phyloP scores from a whole-genome alignment of 1,140 invertebrate genomes.

The Cyclargus thomasi region DNA sequence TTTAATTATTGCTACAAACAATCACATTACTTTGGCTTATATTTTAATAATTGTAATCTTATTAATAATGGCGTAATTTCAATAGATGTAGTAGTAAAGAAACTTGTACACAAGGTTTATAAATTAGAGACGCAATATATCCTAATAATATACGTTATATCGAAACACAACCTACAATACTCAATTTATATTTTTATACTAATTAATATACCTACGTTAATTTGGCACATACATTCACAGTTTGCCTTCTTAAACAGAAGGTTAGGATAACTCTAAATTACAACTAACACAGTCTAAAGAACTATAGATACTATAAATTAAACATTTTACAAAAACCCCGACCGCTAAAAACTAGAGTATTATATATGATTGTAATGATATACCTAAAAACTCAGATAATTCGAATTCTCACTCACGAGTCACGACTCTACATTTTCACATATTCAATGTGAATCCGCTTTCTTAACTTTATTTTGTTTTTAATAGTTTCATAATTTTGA shows the following conservation, averaged over 20 bases:
- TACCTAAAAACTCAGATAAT: too few species aligned
- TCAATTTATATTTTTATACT: neutral
- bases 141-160: neutral
- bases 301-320: too few species aligned
- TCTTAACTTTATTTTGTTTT: too few species aligned
- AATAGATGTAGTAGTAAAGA: slow-evolving; percentile 12
- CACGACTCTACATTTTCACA: too few species aligned
- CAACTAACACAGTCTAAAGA: neutral
- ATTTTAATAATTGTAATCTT: slow-evolving; percentile 18
- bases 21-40: slow-evolving; percentile 54
- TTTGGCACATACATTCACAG: slow-evolving; percentile 22
- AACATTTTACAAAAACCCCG: too few species aligned
- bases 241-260: neutral
- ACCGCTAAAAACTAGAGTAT: too few species aligned
- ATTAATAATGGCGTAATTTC: slow-evolving; percentile 12
- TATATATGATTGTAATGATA: too few species aligned
- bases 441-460: too few species aligned
- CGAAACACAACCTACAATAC: slow-evolving; percentile 10
- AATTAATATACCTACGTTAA: slow-evolving; percentile 9
- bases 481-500: too few species aligned
- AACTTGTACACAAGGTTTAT: slow-evolving; percentile 15
- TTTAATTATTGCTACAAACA: slow-evolving; percentile 48
- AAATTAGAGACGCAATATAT: slow-evolving; percentile 8
- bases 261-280: neutral
- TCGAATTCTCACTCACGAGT: too few species aligned